A percentile compares a stretch with the other conserved stretches of the same genome.
These are phyloP conservation scores for Microctenopoma stevenorrisi DNA, from an alignment of 2,797 vertebrate genomes.

Conservation along the genomic window DNA sequence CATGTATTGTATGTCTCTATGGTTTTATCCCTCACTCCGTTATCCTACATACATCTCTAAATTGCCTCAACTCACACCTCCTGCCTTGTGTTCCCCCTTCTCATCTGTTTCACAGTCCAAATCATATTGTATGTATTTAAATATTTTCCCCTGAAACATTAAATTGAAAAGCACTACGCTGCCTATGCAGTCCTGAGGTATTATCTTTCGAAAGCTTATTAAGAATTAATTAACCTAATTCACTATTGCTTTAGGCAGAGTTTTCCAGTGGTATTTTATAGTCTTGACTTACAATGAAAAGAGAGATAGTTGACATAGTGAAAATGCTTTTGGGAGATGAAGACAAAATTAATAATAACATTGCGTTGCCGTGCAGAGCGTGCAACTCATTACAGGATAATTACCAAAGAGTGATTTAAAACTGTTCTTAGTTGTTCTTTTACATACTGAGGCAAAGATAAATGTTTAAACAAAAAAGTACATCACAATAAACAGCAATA, in stretches of 20 bases:
- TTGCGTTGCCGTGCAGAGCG: conserved; percentile 35
- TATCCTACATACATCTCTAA: conserved; percentile 14
- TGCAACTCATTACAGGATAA: conserved; percentile 23
- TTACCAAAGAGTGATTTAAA: conserved; percentile 28
- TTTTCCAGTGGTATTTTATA: conserved; percentile 50
- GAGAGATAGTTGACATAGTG: conserved; percentile 54
- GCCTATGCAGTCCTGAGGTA: conserved; percentile 38
- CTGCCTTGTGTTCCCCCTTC: background rate
- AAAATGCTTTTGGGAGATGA: conserved; percentile 68
- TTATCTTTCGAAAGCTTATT: conserved; percentile 69
- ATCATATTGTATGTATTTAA: conserved; percentile 16
- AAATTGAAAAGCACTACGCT: conserved; percentile 47
- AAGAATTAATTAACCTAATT: conserved; percentile 77
- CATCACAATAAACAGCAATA: background rate
- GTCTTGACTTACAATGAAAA: conserved; percentile 51
- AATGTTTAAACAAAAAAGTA: background rate
- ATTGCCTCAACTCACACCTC: background rate
- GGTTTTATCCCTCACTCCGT: conserved; percentile 4
- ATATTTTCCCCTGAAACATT: conserved; percentile 23
- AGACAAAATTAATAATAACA: conserved; percentile 61
- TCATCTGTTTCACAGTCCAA: conserved; percentile 10
- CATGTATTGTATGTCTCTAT: background rate
- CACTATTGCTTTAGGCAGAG: conserved; percentile 57
- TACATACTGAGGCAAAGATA: conserved; percentile 11
- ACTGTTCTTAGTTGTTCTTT: conserved; percentile 2